Conservation (phyloP, 2,113 vertebrate genomes). For the Eonycteris spelaea region DNA sequence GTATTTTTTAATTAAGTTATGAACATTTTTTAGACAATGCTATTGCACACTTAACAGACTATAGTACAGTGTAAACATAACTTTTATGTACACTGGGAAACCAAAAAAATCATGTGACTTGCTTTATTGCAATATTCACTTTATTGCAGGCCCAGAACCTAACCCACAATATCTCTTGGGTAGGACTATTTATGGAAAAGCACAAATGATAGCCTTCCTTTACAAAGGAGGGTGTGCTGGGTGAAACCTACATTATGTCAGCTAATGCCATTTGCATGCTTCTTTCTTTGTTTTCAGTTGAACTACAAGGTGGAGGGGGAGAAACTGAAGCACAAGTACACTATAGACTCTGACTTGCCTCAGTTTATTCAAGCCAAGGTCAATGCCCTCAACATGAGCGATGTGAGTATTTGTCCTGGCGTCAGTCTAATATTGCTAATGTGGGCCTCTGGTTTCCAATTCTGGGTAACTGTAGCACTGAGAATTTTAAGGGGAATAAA, state of each 20-base stretch:
- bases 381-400: slow-evolving; percentile 85
- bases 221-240: not conserved
- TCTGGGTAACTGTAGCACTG: not conserved
- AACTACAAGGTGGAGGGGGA: slow-evolving; percentile 84
- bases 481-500: not conserved
- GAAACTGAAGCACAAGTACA: slow-evolving; percentile 85
- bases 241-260: not conserved
- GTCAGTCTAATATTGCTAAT: not conserved
- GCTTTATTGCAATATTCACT: not conserved
- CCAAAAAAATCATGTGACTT: not conserved
- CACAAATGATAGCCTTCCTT: not conserved
- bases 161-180: not conserved
- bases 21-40: not conserved
- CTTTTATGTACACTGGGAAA: not conserved
- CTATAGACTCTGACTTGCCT: slow-evolving; percentile 81
- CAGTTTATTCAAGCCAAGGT: slow-evolving; percentile 86
- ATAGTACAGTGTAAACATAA: not conserved
- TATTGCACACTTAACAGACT: not conserved
- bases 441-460: not conserved
- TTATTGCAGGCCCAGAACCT: not conserved
- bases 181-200: not conserved
- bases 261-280: not conserved
- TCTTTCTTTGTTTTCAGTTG: slow-evolving; percentile 75
- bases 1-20: not conserved
- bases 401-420: slow-evolving; percentile 77